Evolutionary conservation across 2,888 invertebrate species (phyloP).

Genomic region (Ophonus ardosiacus): DNA sequence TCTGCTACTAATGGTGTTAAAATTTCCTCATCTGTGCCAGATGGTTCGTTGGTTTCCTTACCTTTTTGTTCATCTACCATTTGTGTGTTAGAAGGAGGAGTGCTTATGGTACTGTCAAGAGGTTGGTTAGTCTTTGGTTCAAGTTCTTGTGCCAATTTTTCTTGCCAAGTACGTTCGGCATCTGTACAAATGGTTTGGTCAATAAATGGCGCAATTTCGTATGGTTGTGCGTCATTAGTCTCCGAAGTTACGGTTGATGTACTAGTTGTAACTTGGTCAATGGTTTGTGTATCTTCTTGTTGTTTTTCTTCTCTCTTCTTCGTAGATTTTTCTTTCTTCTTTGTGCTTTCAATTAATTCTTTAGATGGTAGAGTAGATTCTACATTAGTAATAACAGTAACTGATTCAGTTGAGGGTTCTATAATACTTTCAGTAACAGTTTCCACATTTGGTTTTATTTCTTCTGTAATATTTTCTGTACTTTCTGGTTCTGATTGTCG

Average conservation of each 20-base stretch:
- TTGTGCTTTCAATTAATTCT: not conserved
- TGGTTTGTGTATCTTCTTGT: slow-evolving; percentile 14
- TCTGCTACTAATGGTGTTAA: slow-evolving; percentile 44
- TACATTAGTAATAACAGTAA: not conserved
- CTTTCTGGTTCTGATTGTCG: slow-evolving; percentile 8
- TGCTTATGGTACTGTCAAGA: slow-evolving; percentile 33
- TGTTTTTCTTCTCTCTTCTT: not conserved
- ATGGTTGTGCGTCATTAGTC: slow-evolving; percentile 11
- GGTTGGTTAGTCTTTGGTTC: slow-evolving; percentile 43
- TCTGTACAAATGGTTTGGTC: slow-evolving; percentile 62
- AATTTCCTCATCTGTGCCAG: not conserved
- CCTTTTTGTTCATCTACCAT: slow-evolving; percentile 29
- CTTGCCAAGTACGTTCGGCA: slow-evolving; percentile 65
- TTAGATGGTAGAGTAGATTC: not conserved
- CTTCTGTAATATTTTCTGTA: not conserved
- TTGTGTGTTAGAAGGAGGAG: slow-evolving; percentile 41
- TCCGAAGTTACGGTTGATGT: slow-evolving; percentile 43
- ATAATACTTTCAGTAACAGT: not conserved
- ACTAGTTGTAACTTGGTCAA: slow-evolving; percentile 19
- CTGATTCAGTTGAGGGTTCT: not conserved
- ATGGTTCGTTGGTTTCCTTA: slow-evolving; percentile 35
- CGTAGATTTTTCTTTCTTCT: slow-evolving; percentile 24
- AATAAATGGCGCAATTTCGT: slow-evolving; percentile 64
- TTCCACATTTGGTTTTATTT: not conserved
- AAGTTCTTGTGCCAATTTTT: slow-evolving; percentile 60